Conservation (phyloP, 2,888 invertebrate species). For the Neoaliturus tenellus region DNA sequence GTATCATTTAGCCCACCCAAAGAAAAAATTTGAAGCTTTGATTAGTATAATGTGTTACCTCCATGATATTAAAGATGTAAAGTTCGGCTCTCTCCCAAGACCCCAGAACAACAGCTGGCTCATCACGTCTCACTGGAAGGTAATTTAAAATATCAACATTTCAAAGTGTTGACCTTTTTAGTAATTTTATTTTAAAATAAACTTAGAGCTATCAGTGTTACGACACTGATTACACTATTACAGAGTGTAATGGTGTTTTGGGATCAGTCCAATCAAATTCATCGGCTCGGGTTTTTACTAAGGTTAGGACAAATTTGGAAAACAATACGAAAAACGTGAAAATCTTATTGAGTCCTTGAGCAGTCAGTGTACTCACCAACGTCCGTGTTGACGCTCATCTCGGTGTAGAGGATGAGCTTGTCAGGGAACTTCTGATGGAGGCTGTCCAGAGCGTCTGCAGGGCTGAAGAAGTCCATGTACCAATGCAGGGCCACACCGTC, state of each 20-base stretch:
- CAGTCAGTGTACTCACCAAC: neutral
- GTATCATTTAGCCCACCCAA: too few relatives aligned
- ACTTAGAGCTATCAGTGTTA: too few relatives aligned
- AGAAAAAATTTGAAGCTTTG: neutral
- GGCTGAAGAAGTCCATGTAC: neutral
- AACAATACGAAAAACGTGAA: too few relatives aligned
- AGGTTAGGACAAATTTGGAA: too few relatives aligned
- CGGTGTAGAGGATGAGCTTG: neutral
- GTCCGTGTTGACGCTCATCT: neutral
- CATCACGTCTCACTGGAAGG: neutral
- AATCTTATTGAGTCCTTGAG: too few relatives aligned
- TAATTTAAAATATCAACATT: too few relatives aligned
- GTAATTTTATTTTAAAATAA: too few relatives aligned
- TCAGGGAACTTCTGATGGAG: neutral
- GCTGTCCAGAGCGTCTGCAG: neutral
- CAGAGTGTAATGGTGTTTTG: too few relatives aligned
- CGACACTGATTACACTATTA: too few relatives aligned
- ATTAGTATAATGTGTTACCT: constrained; percentile 71
- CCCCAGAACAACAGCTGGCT: constrained; percentile 77
- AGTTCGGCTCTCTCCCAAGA: constrained; percentile 83
- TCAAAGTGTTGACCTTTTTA: too few relatives aligned
- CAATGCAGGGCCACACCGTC: constrained; percentile 7
- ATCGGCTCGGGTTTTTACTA: too few relatives aligned
- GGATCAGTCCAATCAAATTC: too few relatives aligned
- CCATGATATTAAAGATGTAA: constrained; percentile 81